Conservation (phyloP, 2,113 vertebrate genomes). For the Shinisaurus crocodilurus region DNA sequence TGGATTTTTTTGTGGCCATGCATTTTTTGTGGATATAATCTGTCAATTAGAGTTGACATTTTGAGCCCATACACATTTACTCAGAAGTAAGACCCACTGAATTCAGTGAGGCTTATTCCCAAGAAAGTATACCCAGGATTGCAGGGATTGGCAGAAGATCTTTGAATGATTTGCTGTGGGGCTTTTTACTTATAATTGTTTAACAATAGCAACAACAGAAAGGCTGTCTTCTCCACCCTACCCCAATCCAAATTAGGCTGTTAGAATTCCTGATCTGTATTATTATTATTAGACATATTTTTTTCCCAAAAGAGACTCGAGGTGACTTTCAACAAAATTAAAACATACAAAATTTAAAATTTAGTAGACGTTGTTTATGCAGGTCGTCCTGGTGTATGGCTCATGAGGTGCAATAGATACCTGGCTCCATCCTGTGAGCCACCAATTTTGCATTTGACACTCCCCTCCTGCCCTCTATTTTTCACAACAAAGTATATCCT, state of each 20-base stretch:
- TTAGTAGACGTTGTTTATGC: background rate
- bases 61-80: background rate
- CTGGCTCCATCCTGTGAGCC: background rate
- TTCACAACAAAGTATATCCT: background rate
- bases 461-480: too few species aligned
- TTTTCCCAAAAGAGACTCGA: background rate
- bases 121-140: background rate
- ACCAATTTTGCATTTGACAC: background rate
- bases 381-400: background rate
- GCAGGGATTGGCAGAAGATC: background rate
- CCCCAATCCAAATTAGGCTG: background rate
- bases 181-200: background rate
- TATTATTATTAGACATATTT: background rate
- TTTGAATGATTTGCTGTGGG: background rate
- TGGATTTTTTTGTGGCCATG: too few species aligned
- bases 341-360: too few species aligned
- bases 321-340: background rate
- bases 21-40: background rate
- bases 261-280: background rate
- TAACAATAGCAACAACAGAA: background rate
- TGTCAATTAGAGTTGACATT: background rate
- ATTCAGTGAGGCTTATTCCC: background rate
- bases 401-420: background rate
- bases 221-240: background rate
- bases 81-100: background rate